Evolutionary conservation across 1,140 invertebrate genomes (phyloP), one percentile per base, ranked within the genome.

Genomic region (Tribolium castaneum): DNA sequence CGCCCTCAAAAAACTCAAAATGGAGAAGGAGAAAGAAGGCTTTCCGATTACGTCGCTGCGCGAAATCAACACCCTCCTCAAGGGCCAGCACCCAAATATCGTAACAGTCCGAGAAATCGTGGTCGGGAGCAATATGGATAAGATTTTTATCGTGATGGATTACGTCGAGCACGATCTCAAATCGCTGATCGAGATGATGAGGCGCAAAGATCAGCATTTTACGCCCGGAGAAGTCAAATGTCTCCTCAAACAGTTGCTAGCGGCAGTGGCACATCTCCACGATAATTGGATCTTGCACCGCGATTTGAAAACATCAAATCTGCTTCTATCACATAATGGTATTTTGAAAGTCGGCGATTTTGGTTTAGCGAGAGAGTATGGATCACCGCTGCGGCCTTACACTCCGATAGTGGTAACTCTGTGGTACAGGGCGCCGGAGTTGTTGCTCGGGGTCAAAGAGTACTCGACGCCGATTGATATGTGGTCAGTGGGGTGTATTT

Each of bases 101-200:
- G 98, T 99, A 0, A 99, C 97, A 0, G 97, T 99, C 0, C 90
- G 96, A 76, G 99, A 99, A 89, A 99, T 99, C 80, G 99, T 99
- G 0, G 97, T 99, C 3, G 98, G 99, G 4, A 98, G 96, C 81
- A 99, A 99, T 83, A 99, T 99, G 96, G 98, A 99, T 86, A 99
- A 99, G 86, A 99, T 99, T 83, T 99, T 98, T 86, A 97, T 99
- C 80, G 98, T 99, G 0, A 99, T 99, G 99, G 99, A 99, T 86
- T 99, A 99, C 87, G 98, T 99, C 0, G 98, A 99, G 84, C 98
- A 99, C 84, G 98, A 99, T 87, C 89, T 99, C 2, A 99, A 99
- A 87, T 95, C 95, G 34, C 88, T 99, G 1, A 99, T 99, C 96
- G 97, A 99, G 87, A 98, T 96, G 0, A 98, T 99, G 96, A 93